phyloP scores from a whole-genome alignment of 1,140 invertebrate species.

The Hypothenemus hampei region DNA sequence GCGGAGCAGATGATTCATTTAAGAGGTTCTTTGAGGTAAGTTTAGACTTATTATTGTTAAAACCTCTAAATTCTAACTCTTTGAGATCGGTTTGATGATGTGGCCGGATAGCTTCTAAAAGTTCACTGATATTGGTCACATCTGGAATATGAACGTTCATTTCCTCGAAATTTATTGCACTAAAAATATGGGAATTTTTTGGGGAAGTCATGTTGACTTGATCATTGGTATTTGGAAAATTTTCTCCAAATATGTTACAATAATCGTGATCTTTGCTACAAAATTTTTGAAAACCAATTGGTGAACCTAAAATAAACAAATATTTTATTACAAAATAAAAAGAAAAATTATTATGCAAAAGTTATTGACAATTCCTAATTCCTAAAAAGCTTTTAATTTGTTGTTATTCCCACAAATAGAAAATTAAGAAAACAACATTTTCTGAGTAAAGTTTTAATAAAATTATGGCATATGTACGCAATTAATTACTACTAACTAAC shows the following conservation, averaged over 20 bases:
- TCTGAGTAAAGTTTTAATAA: not conserved
- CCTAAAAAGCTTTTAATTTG: not conserved
- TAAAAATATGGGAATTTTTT: not conserved
- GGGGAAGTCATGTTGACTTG: not conserved
- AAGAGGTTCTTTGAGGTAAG: not conserved
- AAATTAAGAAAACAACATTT: not conserved
- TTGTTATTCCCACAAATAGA: not conserved
- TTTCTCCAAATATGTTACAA: too few relatives aligned
- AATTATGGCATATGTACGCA: too few relatives aligned
- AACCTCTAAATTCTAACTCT: constrained; percentile 4
- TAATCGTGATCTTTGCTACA: constrained; percentile 16
- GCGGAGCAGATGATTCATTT: not conserved
- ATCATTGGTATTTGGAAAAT: too few relatives aligned
- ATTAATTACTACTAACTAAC: not conserved
- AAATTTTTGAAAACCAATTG: constrained; percentile 1
- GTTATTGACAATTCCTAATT: not conserved
- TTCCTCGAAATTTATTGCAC: not conserved
- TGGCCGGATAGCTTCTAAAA: not conserved
- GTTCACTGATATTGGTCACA: constrained; percentile 1
- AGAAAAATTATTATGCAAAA: not conserved
- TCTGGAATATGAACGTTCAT: not conserved
- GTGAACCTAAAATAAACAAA: not conserved
- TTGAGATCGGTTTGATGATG: not conserved
- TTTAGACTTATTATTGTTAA: not conserved
- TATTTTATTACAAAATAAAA: not conserved